phyloP scores from a whole-genome alignment of 2,888 invertebrate genomes.

The Pelosia muscerda region DNA sequence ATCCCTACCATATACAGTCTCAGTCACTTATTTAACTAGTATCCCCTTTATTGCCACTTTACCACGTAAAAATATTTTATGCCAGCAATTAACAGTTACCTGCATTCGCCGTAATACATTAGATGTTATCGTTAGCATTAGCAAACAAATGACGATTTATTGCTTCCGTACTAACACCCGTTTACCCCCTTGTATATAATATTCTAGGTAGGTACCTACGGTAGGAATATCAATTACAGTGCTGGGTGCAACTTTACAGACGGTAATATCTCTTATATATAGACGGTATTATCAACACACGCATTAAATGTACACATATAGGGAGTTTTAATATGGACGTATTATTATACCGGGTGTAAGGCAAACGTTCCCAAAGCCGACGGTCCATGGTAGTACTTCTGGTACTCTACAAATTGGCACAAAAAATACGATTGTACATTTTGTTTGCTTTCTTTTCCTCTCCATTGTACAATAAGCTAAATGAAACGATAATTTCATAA shows the following conservation, averaged over 20 bases:
- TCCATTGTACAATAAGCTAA: too few species aligned
- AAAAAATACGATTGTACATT: too few species aligned
- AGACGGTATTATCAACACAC: slow-evolving; percentile 26
- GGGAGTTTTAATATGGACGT: background rate
- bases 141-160: slow-evolving; percentile 51
- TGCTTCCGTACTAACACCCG: slow-evolving; percentile 38
- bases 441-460: too few species aligned
- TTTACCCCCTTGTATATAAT: slow-evolving; percentile 1
- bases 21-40: background rate
- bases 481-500: too few species aligned
- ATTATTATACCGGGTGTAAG: background rate
- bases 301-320: slow-evolving; percentile 11
- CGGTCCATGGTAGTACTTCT: too few species aligned
- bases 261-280: slow-evolving; percentile 41
- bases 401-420: too few species aligned
- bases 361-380: too few species aligned
- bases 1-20: background rate
- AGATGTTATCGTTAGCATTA: slow-evolving; percentile 41
- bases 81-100: slow-evolving; percentile 14
- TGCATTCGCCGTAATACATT: slow-evolving; percentile 15
- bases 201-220: slow-evolving; percentile 13
- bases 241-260: slow-evolving; percentile 54
- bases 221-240: slow-evolving; percentile 55
- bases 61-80: background rate
- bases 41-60: background rate